A percentile compares a stretch with the other conserved stretches of the same genome.
These are phyloP conservation scores for Cataglyphis albicans DNA, from an alignment of 2,888 invertebrate species.

Conservation along the genomic window DNA sequence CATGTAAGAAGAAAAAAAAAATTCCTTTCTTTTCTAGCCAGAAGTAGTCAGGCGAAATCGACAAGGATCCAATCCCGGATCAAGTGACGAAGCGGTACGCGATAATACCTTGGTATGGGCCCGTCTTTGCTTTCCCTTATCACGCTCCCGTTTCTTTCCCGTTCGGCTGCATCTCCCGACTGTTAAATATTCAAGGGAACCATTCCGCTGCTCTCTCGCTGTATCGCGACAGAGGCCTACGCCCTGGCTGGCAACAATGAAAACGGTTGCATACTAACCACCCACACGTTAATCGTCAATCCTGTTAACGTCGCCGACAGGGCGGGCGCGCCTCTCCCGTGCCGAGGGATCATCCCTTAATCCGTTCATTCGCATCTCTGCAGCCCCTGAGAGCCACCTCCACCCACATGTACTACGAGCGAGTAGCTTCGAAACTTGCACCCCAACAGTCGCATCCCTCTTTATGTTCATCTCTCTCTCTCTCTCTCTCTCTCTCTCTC, in stretches of 20 bases:
- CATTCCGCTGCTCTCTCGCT: slow-evolving; percentile 65
- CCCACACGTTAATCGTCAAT: slow-evolving; percentile 77
- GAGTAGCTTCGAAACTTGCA: slow-evolving; percentile 81
- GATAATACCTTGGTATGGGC: slow-evolving; percentile 35
- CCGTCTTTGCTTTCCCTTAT: slow-evolving; percentile 25
- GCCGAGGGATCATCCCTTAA: slow-evolving; percentile 85
- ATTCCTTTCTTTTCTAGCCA: background rate
- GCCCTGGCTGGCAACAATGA: slow-evolving; percentile 64
- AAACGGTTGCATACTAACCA: slow-evolving; percentile 77
- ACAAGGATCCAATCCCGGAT: slow-evolving; percentile 39
- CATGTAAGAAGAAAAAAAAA: background rate
- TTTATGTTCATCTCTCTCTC: slow-evolving; percentile 19
- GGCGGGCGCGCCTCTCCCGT: slow-evolving; percentile 79
- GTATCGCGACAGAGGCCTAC: slow-evolving; percentile 62
- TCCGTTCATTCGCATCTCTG: slow-evolving; percentile 85
- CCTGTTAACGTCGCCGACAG: slow-evolving; percentile 82
- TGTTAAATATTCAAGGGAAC: slow-evolving; percentile 70
- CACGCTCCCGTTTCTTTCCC: slow-evolving; percentile 52
- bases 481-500: slow-evolving; percentile 5
- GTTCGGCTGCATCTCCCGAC: slow-evolving; percentile 6
- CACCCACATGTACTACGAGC: slow-evolving; percentile 74
- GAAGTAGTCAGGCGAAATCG: slow-evolving; percentile 37
- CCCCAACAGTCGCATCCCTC: slow-evolving; percentile 68
- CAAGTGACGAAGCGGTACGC: slow-evolving; percentile 41
- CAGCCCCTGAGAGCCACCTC: slow-evolving; percentile 69